These are phyloP conservation scores for Stegophylla sp. DNA, from an alignment of 2,888 invertebrate genomes.

Conservation along the genomic window DNA sequence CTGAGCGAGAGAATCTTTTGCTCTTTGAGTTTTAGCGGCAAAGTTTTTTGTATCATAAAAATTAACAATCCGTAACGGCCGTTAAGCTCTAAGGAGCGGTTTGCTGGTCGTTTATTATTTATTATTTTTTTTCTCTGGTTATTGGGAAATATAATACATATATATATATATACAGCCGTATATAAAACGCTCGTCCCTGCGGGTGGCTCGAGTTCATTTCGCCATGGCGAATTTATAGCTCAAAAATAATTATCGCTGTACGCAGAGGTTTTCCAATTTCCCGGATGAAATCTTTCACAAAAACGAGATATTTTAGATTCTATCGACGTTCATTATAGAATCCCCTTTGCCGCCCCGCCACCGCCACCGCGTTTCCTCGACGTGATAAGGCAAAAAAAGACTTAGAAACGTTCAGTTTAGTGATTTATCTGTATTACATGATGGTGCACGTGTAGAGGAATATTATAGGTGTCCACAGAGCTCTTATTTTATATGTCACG, in stretches of 20 bases:
- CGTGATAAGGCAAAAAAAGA: conserved; percentile 16
- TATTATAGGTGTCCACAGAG: background rate
- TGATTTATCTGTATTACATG: conserved; percentile 40
- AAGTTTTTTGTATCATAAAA: conserved; percentile 51
- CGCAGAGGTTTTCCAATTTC: conserved; percentile 56
- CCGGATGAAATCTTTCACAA: conserved; percentile 57
- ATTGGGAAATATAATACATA: background rate
- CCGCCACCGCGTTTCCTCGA: background rate
- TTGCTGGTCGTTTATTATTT: conserved; percentile 55
- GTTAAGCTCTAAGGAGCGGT: conserved; percentile 31
- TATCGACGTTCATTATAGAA: conserved; percentile 46
- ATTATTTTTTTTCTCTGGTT: conserved; percentile 19
- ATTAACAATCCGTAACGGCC: conserved; percentile 57
- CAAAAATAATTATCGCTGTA: conserved; percentile 55
- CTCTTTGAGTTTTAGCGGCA: conserved; percentile 16
- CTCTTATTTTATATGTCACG: background rate
- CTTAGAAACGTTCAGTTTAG: conserved; percentile 26
- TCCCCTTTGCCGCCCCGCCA: background rate
- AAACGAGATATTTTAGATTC: conserved; percentile 49
- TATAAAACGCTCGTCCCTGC: conserved; percentile 48
- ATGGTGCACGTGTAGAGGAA: too few relatives aligned
- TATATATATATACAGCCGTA: background rate
- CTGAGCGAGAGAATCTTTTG: conserved; percentile 16
- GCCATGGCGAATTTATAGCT: conserved; percentile 44
- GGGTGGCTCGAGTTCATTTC: conserved; percentile 48